Conservation (phyloP, 35 echinoderm and acorn worm species). For the Apostichopus japonicus region DNA sequence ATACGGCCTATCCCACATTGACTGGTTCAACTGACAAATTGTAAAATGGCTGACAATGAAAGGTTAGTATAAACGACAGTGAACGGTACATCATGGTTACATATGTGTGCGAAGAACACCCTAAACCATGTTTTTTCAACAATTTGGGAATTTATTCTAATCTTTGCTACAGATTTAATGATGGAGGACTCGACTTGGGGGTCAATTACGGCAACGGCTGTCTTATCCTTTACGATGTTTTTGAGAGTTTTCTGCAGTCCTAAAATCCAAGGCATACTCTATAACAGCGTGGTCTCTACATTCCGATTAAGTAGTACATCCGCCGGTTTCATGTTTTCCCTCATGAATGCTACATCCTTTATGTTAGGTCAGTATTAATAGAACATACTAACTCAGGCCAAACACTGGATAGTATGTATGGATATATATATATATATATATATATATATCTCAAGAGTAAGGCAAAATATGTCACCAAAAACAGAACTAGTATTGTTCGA, state of each 20-base stretch:
- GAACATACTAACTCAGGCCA: neutral
- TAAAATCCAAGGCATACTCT: slow-evolving; percentile 26
- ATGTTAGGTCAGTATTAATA: slow-evolving; percentile 9
- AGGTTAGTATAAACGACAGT: too few relatives aligned
- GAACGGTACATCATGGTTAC: too few relatives aligned
- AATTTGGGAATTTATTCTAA: neutral
- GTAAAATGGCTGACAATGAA: too few relatives aligned
- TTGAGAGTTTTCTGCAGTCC: slow-evolving; percentile 28
- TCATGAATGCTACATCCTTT: slow-evolving; percentile 34
- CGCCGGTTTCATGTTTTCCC: slow-evolving; percentile 38
- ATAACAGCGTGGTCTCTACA: slow-evolving; percentile 1
- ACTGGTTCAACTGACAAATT: too few relatives aligned
- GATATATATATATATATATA: too few relatives aligned
- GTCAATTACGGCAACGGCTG: neutral
- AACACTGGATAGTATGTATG: too few relatives aligned
- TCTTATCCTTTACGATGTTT: neutral
- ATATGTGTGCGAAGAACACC: too few relatives aligned
- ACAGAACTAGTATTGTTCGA: too few relatives aligned
- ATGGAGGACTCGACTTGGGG: neutral
- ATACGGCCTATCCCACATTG: too few relatives aligned
- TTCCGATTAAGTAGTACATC: neutral
- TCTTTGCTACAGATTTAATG: neutral
- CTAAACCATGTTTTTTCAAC: too few relatives aligned
- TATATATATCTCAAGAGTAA: too few relatives aligned
- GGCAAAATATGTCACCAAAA: too few relatives aligned